Conservation (phyloP, 2,888 invertebrate genomes). For the Exephanes ischioxanthus region DNA sequence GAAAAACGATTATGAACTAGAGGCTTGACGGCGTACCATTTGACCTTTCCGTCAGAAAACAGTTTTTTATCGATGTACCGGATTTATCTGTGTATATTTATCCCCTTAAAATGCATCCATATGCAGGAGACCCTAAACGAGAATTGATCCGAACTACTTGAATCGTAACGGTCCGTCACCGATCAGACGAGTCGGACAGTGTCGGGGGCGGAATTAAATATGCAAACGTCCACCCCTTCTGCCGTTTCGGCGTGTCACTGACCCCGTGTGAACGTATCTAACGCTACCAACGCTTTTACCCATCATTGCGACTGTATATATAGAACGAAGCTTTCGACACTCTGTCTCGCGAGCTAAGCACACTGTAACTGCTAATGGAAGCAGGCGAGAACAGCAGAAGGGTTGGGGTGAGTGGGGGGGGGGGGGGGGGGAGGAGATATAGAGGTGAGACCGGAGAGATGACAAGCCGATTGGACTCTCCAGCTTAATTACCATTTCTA, state of each 20-base stretch:
- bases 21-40: neutral
- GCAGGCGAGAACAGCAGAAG: conserved; percentile 58
- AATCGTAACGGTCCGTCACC: conserved; percentile 29
- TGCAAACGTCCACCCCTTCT: conserved; percentile 2
- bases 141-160: conserved; percentile 17
- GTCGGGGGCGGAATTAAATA: conserved; percentile 28
- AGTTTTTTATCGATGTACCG: neutral
- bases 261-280: conserved; percentile 34
- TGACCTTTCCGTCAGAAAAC: neutral
- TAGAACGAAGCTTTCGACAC: conserved; percentile 40
- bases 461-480: conserved; percentile 63
- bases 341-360: conserved; percentile 64
- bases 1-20: neutral
- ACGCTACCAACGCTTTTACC: conserved; percentile 37
- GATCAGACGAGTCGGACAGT: conserved; percentile 24
- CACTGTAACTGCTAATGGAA: conserved; percentile 66
- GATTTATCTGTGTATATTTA: neutral
- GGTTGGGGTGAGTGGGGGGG: conserved; percentile 21
- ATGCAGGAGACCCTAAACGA: conserved; percentile 4
- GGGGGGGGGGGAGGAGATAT: conserved; percentile 28
- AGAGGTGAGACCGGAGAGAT: conserved; percentile 22
- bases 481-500: conserved; percentile 65
- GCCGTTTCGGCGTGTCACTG: conserved; percentile 10
- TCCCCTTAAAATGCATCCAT: neutral
- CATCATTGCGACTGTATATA: conserved; percentile 22